These are phyloP conservation scores for Anabas testudineus DNA, from an alignment of 2,797 vertebrate genomes.

Conservation along the genomic window DNA sequence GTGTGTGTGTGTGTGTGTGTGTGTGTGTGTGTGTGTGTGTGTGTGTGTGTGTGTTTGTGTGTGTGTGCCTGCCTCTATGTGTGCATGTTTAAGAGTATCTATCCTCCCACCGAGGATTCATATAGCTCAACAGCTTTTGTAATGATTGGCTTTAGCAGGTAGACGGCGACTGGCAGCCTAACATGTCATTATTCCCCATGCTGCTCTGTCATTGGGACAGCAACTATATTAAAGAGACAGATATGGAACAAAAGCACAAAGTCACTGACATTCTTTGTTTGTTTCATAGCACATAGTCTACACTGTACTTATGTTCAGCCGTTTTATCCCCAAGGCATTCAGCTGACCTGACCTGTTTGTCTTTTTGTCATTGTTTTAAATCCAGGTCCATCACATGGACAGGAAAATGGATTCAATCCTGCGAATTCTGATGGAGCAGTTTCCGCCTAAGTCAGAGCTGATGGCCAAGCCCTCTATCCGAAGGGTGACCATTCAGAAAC, in stretches of 20 bases:
- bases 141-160: constrained; percentile 76
- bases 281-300: constrained; percentile 19
- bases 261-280: constrained; percentile 42
- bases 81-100: constrained; percentile 15
- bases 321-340: constrained; percentile 32
- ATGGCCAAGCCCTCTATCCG: constrained; percentile 73
- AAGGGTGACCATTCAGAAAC: constrained; percentile 80
- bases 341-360: constrained; percentile 47
- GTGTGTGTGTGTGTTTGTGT: too few species aligned
- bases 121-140: constrained; percentile 65
- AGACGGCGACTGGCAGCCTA: constrained; percentile 64
- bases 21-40: constrained; percentile 15
- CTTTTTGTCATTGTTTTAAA: constrained; percentile 37
- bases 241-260: constrained; percentile 41
- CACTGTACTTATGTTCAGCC: constrained; percentile 10
- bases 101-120: constrained; percentile 50
- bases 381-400: constrained; percentile 83
- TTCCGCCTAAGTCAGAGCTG: constrained; percentile 75
- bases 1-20: constrained; percentile 18
- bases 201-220: constrained; percentile 73
- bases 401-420: constrained; percentile 81
- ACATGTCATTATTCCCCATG: constrained; percentile 70
- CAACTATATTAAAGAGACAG: constrained; percentile 60
- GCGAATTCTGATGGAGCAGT: constrained; percentile 80
- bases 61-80: constrained; percentile 22